Percentiles rank a stretch among this genome's conserved stretches.
Conservation (phyloP, 2,888 invertebrate genomes). For the Microchrysa polita region DNA sequence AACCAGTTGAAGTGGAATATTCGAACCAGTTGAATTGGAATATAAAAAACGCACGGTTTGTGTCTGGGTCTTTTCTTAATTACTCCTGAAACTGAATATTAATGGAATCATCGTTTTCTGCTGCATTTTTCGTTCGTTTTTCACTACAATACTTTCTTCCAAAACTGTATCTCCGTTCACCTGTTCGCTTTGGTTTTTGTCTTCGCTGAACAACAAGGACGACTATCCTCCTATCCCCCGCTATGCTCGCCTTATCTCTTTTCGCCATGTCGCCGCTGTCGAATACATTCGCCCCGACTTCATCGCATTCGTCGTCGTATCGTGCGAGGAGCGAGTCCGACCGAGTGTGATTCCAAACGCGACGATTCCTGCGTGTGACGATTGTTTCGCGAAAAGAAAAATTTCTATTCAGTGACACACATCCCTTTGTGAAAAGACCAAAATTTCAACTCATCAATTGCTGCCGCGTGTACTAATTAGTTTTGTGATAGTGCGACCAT, state of each 20-base stretch:
- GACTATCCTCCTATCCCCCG: neutral
- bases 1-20: no score
- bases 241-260: neutral
- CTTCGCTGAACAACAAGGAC: neutral
- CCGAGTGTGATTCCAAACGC: no score
- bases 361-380: conserved; percentile 19
- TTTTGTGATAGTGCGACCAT: neutral
- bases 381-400: conserved; percentile 24
- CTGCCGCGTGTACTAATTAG: neutral
- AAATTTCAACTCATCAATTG: neutral
- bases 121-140: no score
- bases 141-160: no score
- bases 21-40: no score
- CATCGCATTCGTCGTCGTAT: conserved; percentile 21
- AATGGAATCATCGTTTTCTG: no score
- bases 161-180: no score
- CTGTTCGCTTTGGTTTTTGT: neutral
- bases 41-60: no score
- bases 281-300: neutral
- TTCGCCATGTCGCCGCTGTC: neutral
- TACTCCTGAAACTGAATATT: no score
- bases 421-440: conserved; percentile 10
- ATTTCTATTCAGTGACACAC: conserved; percentile 12
- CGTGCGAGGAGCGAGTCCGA: conserved; percentile 30
- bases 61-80: no score